Evolutionary conservation across 2,888 invertebrate species (phyloP).

Genomic region (Laspeyria flexula): DNA sequence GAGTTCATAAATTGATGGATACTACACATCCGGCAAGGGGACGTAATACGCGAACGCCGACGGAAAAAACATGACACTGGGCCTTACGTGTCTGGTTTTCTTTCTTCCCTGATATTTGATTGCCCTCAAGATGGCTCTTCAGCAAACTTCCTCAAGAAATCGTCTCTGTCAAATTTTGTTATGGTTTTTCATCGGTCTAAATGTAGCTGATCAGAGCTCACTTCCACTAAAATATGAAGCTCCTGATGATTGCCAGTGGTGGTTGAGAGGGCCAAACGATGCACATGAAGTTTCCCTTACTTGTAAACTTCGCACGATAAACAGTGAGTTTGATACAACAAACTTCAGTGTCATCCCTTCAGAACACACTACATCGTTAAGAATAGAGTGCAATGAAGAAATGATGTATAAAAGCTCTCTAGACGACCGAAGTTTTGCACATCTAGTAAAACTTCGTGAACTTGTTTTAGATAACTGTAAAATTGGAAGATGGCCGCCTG

Average conservation of each 20-base stretch:
- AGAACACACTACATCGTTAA: constrained; percentile 92
- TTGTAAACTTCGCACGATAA: constrained; percentile 93
- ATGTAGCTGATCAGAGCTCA: constrained; percentile 81
- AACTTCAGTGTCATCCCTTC: constrained; percentile 95
- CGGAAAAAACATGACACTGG: constrained; percentile 86
- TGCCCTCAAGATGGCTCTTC: constrained; percentile 77
- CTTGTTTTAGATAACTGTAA: constrained; percentile 95
- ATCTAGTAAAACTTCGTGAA: constrained; percentile 92
- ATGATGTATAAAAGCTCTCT: constrained; percentile 92
- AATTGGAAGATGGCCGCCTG: constrained; percentile 92
- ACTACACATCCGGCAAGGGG: constrained; percentile 80
- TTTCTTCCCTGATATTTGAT: constrained; percentile 82
- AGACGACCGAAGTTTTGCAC: constrained; percentile 91
- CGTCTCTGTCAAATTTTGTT: constrained; percentile 72
- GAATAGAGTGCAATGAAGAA: constrained; percentile 92
- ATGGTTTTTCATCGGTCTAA: constrained; percentile 76
- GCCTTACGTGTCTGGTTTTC: constrained; percentile 79
- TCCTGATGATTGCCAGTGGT: constrained; percentile 95
- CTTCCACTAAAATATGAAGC: constrained; percentile 89
- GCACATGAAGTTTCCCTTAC: constrained; percentile 91
- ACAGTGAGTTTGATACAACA: constrained; percentile 95
- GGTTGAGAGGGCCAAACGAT: constrained; percentile 87
- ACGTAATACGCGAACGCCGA: constrained; percentile 77
- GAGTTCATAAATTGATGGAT: constrained; percentile 83
- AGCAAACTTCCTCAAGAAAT: constrained; percentile 64